Percentiles rank a stretch among this genome's conserved stretches.
phyloP scores from a whole-genome alignment of 2,113 vertebrate genomes.

The Caranx ignobilis region DNA sequence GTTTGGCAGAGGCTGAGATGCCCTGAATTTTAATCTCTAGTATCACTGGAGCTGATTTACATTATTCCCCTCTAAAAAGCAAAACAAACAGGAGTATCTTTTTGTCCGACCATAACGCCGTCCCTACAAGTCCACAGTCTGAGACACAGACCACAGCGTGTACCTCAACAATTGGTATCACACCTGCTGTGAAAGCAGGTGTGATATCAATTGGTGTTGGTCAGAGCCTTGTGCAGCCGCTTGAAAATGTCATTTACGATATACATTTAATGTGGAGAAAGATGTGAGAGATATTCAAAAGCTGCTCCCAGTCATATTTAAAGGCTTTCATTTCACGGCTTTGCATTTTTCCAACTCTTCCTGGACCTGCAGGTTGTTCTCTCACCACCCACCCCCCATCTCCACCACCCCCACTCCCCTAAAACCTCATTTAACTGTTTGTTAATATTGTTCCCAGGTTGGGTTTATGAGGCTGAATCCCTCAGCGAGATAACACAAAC shows the following conservation, averaged over 20 bases:
- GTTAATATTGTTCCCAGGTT: conserved; percentile 67
- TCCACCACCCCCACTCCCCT: background rate
- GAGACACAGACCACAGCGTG: background rate
- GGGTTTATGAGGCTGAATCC: conserved; percentile 57
- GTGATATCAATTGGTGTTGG: background rate
- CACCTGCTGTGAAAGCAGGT: background rate
- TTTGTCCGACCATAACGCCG: background rate
- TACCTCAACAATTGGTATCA: background rate
- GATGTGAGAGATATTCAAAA: conserved; percentile 22
- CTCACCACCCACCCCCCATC: background rate
- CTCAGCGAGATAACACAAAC: conserved; percentile 66
- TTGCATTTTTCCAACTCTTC: conserved; percentile 20
- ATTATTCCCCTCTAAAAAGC: no score
- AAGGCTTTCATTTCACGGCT: conserved; percentile 49
- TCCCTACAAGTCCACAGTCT: background rate
- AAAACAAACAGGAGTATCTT: background rate
- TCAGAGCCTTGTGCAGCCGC: conserved; percentile 2
- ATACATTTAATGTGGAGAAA: background rate
- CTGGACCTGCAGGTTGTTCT: conserved; percentile 19
- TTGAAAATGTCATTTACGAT: background rate
- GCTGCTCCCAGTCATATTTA: conserved; percentile 19
- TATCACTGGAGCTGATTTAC: background rate
- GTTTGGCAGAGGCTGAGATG: background rate
- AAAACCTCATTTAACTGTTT: conserved; percentile 49
- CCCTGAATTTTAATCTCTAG: background rate